Conservation (phyloP, 2,888 invertebrate species). For the Phengaris alcon region DNA sequence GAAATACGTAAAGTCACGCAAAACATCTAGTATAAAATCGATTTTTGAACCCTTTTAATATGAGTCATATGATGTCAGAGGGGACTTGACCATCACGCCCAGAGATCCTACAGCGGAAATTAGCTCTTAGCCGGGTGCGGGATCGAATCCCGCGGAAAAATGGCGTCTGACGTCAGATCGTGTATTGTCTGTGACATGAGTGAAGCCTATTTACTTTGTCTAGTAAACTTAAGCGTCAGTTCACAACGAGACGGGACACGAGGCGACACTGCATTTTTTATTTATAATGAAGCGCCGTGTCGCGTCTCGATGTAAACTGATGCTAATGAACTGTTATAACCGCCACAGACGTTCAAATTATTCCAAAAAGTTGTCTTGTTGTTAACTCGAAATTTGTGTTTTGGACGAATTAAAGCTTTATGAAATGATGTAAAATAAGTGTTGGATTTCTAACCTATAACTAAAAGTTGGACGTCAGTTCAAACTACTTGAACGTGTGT, state of each 20-base stretch:
- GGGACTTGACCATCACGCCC: conserved; percentile 1
- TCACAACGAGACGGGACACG: no score
- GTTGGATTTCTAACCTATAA: no score
- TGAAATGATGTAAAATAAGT: background rate
- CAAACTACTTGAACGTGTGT: no score
- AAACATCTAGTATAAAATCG: background rate
- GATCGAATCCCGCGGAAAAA: background rate
- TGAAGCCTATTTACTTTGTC: conserved; percentile 7
- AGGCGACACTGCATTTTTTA: no score
- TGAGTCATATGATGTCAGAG: background rate
- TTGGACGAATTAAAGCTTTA: background rate
- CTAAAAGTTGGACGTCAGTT: no score
- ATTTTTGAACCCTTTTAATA: conserved; percentile 9
- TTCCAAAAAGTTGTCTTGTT: no score
- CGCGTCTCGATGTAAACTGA: no score
- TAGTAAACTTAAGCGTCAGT: background rate
- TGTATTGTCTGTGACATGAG: conserved; percentile 6
- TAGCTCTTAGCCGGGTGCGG: background rate
- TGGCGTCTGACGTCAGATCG: background rate
- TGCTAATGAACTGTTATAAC: no score
- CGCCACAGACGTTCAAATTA: no score
- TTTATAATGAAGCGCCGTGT: no score
- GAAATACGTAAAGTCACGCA: no score
- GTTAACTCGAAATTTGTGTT: background rate
- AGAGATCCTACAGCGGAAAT: conserved; percentile 2